Conservation (phyloP, 2,113 vertebrate genomes). For the Hoplias malabaricus region DNA sequence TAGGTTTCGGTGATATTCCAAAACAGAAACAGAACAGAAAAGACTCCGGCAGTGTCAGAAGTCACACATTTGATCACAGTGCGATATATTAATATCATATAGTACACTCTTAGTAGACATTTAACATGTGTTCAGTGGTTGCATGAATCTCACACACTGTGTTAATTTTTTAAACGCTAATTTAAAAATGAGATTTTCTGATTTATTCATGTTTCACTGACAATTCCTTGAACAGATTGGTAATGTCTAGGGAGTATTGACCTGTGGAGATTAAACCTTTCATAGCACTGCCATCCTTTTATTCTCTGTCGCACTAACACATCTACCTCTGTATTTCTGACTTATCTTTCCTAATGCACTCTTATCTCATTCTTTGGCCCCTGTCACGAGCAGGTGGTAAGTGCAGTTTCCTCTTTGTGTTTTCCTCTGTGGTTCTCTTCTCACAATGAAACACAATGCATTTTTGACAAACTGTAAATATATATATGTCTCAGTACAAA, state of each 20-base stretch:
- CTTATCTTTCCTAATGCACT: conserved; percentile 52
- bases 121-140: too few relatives aligned
- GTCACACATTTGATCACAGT: too few relatives aligned
- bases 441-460: not conserved
- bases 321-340: conserved; percentile 53
- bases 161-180: too few relatives aligned
- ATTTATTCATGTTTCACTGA: too few relatives aligned
- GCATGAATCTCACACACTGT: too few relatives aligned
- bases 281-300: not conserved
- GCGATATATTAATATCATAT: too few relatives aligned
- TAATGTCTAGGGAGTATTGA: too few relatives aligned
- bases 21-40: too few relatives aligned
- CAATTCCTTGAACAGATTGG: not conserved
- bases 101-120: too few relatives aligned
- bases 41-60: too few relatives aligned
- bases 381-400: conserved; percentile 57
- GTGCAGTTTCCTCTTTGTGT: conserved; percentile 33
- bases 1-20: too few relatives aligned
- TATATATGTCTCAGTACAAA: not conserved
- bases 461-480: not conserved
- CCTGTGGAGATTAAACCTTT: not conserved
- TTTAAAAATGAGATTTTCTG: too few relatives aligned
- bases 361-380: conserved; percentile 33
- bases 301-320: conserved; percentile 49
- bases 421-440: conserved; percentile 16